Conservation (phyloP, 2,113 vertebrate species). For the Ariopsis seemanni region DNA sequence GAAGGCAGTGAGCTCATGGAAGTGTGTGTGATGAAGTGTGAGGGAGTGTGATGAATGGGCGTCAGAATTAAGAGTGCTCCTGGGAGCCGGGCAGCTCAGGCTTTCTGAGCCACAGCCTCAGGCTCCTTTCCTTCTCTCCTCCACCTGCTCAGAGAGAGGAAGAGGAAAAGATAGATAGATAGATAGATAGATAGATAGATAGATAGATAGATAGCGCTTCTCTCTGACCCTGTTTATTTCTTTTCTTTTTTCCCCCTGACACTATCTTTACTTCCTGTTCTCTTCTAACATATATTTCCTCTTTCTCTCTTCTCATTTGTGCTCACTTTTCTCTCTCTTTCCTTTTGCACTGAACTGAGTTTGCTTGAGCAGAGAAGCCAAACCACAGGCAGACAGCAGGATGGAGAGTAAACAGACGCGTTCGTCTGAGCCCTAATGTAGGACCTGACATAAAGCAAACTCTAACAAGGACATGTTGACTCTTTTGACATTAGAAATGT, state of each 20-base stretch:
- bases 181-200: too few species aligned
- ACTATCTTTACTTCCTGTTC: conserved; percentile 9
- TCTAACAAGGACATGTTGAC: background rate
- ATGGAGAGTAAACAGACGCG: background rate
- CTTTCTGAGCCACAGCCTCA: conserved; percentile 8
- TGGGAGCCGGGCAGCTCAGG: conserved; percentile 38
- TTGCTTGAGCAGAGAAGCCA: background rate
- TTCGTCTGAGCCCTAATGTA: background rate
- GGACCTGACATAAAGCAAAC: background rate
- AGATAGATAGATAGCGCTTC: background rate
- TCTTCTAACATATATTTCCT: background rate
- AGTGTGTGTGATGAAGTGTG: conserved; percentile 45
- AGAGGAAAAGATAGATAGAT: conserved; percentile 3
- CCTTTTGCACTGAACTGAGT: background rate
- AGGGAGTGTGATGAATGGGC: conserved; percentile 45
- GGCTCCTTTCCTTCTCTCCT: background rate
- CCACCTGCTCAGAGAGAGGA: conserved; percentile 24
- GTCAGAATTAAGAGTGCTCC: conserved; percentile 46
- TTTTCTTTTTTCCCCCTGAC: background rate
- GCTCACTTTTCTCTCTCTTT: background rate
- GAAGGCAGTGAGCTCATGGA: conserved; percentile 24
- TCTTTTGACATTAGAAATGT: background rate
- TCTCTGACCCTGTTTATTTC: conserved; percentile 13
- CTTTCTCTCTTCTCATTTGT: background rate
- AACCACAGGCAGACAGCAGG: background rate